Conservation (phyloP, 2,113 vertebrate species). For the Ptyas mucosa region DNA sequence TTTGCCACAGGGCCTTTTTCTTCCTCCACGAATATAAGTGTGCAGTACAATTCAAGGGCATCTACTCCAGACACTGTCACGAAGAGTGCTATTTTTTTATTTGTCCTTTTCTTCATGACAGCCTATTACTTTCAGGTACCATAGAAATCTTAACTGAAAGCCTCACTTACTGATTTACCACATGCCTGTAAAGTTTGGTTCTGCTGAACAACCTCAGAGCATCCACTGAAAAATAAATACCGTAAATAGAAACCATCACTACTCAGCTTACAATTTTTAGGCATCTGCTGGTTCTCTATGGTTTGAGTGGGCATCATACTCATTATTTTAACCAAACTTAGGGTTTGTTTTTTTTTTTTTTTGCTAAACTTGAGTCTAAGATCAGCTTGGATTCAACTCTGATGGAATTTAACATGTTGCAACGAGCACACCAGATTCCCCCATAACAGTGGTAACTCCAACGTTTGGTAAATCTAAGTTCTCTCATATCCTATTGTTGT, state of each 20-base stretch:
- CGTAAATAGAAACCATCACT: neutral
- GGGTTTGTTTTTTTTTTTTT: neutral
- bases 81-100: neutral
- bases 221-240: neutral
- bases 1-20: neutral
- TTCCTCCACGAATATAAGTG: neutral
- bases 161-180: neutral
- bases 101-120: neutral
- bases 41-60: neutral
- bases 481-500: neutral
- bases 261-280: neutral
- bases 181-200: neutral
- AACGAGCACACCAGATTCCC: neutral
- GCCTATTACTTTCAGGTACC: neutral
- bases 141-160: neutral
- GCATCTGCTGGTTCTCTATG: neutral
- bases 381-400: neutral
- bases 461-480: neutral
- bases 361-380: neutral
- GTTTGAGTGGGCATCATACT: neutral
- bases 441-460: neutral
- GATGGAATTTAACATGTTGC: neutral
- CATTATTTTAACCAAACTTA: neutral
- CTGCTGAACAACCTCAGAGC: neutral
- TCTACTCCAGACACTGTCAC: neutral